phyloP scores from a whole-genome alignment of 2,113 vertebrate species.

The Nibea albiflora region DNA sequence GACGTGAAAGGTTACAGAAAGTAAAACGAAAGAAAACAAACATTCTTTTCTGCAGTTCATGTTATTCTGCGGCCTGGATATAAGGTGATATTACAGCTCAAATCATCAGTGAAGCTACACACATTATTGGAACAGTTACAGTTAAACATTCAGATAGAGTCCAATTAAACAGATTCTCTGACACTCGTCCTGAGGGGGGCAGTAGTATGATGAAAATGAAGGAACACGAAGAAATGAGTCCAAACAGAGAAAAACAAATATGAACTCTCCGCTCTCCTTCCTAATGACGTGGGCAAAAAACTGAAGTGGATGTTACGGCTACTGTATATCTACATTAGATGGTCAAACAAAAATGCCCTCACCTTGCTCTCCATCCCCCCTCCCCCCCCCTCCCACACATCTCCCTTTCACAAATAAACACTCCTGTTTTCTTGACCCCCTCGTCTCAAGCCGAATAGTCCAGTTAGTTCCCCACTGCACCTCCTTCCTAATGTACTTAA shows the following conservation, averaged over 20 bases:
- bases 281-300: constrained; percentile 49
- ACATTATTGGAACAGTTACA: constrained; percentile 73
- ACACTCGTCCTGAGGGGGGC: constrained; percentile 64
- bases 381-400: background rate
- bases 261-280: constrained; percentile 30
- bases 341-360: constrained; percentile 63
- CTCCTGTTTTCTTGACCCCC: constrained; percentile 17
- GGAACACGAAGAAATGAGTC: constrained; percentile 37
- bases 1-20: constrained; percentile 42
- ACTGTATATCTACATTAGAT: constrained; percentile 68
- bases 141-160: constrained; percentile 75
- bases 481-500: constrained; percentile 67
- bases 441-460: constrained; percentile 38
- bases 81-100: constrained; percentile 68
- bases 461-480: constrained; percentile 53
- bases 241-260: constrained; percentile 22
- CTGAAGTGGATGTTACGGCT: constrained; percentile 67
- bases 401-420: constrained; percentile 34
- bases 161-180: constrained; percentile 66
- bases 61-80: constrained; percentile 57
- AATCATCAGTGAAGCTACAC: constrained; percentile 73
- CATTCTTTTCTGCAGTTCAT: constrained; percentile 44
- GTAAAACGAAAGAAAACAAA: constrained; percentile 5
- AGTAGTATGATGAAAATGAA: constrained; percentile 63
- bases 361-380: constrained; percentile 40